Conservation (phyloP, 1,140 invertebrate genomes). For the Drosophila carrolli region DNA sequence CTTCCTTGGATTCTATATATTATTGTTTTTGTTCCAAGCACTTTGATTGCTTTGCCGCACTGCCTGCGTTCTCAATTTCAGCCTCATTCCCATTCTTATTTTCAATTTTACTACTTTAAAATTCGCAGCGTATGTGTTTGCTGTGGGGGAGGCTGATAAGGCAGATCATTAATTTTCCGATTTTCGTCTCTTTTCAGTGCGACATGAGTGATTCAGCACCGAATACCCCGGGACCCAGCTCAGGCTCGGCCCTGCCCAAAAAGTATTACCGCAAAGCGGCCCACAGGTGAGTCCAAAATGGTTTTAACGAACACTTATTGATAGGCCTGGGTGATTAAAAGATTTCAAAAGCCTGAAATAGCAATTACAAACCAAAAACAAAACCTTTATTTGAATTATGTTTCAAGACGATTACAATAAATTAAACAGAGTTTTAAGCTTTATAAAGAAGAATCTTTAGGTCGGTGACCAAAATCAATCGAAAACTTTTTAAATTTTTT, state of each 20-base stretch:
- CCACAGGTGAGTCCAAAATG: constrained; percentile 58
- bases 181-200: constrained; percentile 40
- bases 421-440: no score
- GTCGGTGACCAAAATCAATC: neutral
- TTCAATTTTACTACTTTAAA: constrained; percentile 13
- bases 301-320: no score
- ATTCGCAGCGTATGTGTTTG: constrained; percentile 8
- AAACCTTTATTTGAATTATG: no score
- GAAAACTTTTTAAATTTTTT: no score
- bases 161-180: constrained; percentile 8
- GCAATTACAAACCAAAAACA: no score
- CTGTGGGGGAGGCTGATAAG: constrained; percentile 2
- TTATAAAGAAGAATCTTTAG: no score
- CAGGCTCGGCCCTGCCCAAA: constrained; percentile 53
- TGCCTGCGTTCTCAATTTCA: constrained; percentile 29
- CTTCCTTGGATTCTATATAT: constrained; percentile 10
- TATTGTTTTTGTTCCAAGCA: constrained; percentile 34
- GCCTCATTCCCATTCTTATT: neutral
- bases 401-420: no score
- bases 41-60: constrained; percentile 29
- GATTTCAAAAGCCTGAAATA: no score
- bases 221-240: constrained; percentile 60
- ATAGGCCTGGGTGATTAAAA: no score
- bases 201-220: constrained; percentile 76
- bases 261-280: constrained; percentile 75